Evolutionary conservation across 2,797 vertebrate genomes (phyloP).

Genomic region (Glyptemys insculpta): DNA sequence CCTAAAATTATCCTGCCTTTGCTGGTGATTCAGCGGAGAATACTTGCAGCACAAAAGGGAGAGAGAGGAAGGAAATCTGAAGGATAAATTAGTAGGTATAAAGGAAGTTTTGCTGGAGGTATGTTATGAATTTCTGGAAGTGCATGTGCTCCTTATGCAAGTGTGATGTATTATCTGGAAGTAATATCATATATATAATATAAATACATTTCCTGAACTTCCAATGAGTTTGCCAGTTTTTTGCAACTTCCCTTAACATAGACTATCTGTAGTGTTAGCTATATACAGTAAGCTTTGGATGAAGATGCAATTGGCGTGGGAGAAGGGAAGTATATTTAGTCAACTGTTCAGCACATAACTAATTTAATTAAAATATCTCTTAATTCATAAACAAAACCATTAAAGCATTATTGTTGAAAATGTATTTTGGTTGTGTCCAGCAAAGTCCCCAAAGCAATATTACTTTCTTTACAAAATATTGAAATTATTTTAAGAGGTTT

Average conservation of each 20-base stretch:
- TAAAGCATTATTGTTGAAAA: neutral
- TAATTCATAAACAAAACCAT: neutral
- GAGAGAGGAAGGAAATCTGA: conserved; percentile 53
- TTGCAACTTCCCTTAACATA: conserved; percentile 45
- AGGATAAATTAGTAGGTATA: conserved; percentile 38
- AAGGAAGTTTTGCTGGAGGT: conserved; percentile 67
- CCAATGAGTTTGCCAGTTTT: conserved; percentile 57
- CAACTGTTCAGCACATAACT: neutral
- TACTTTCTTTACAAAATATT: neutral
- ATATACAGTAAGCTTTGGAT: neutral
- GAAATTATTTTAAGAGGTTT: neutral
- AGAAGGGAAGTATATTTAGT: neutral
- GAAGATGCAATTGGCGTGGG: neutral
- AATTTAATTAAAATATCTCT: neutral
- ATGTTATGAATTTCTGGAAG: conserved; percentile 74
- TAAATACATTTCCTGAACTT: conserved; percentile 69
- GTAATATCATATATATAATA: conserved; percentile 27
- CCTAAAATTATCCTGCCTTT: neutral
- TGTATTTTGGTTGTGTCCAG: neutral
- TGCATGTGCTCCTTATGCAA: conserved; percentile 36
- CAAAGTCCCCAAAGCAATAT: neutral
- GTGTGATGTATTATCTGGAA: conserved; percentile 57
- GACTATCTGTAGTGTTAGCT: conserved; percentile 33
- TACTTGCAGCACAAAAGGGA: neutral
- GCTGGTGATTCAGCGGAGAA: neutral